Percentiles rank a stretch among this genome's conserved stretches.
Conservation (phyloP, 2,113 vertebrate genomes). For the Pyxicephalus adspersus region DNA sequence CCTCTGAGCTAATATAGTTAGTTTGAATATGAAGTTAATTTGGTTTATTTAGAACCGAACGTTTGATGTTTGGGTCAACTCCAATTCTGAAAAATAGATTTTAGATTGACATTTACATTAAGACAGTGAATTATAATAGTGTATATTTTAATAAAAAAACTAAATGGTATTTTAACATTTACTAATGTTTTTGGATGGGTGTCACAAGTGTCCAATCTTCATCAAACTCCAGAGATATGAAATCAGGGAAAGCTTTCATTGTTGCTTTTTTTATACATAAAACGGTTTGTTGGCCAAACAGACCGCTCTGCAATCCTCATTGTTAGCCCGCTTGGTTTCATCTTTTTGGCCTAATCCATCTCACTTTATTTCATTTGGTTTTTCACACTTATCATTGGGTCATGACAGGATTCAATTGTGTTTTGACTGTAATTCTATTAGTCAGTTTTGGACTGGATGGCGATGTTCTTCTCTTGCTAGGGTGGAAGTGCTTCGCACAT, state of each 20-base stretch:
- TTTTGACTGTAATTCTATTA: constrained; percentile 39
- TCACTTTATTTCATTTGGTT: constrained; percentile 50
- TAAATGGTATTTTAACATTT: too few relatives aligned
- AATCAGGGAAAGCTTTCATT: neutral
- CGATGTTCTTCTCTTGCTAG: constrained; percentile 38
- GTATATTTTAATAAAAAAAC: too few relatives aligned
- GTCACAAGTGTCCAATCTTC: neutral
- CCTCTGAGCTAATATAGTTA: too few relatives aligned
- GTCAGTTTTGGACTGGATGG: constrained; percentile 38
- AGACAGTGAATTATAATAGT: too few relatives aligned
- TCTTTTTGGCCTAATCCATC: constrained; percentile 39
- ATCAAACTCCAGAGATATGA: neutral
- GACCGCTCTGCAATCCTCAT: neutral
- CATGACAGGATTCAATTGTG: constrained; percentile 43
- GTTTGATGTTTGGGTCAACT: too few relatives aligned
- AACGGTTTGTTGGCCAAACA: neutral
- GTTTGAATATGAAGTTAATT: too few relatives aligned
- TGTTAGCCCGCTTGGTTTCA: constrained; percentile 26
- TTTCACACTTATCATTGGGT: constrained; percentile 46
- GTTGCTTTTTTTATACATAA: neutral
- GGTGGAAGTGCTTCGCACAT: constrained; percentile 34
- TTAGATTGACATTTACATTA: too few relatives aligned
- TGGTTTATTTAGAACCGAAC: too few relatives aligned
- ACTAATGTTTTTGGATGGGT: neutral
- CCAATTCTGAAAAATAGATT: too few relatives aligned